Evolutionary conservation across 2,113 vertebrate genomes (phyloP), one percentile per base, ranked within the genome.

Genomic region (Buteo buteo): DNA sequence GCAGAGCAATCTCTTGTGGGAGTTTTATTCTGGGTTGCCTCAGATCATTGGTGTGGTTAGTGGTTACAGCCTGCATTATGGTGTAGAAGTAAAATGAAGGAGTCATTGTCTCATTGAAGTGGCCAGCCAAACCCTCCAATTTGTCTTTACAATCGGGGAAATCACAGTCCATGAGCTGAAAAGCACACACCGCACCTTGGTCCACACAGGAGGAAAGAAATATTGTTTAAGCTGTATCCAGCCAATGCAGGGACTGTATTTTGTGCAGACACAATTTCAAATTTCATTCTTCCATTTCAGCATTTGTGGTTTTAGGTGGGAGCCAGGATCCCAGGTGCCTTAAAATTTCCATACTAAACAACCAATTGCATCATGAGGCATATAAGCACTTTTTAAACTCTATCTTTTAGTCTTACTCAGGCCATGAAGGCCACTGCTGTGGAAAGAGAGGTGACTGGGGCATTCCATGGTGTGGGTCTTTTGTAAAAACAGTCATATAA

Each of bases 401-500:
- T 21, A 3, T n/a, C 17, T 82, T 92, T 74, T 59, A 65, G 16
- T 50, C 49, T 76, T 74, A 31, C 31, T 85, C 38, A 64, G 55
- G n/a, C 42, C 34, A 3, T 34, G 69, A 70, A 83, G 16, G 67
- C n/a, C 28, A 32, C 15, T 49, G 61, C 52, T 72, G 55, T 83
- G 50, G 28, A 76, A 90, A 86, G 40, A 72, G 65, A 72, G 11
- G 40, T 65, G 50, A 62, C 0, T 73, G 83, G 93, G 93, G 38
- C 70, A 85, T 91, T 94, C 84, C 73, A 6, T 42, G 11, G 17
- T 49, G 17, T 67, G 24, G 5, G 13, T 42, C 42, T 67, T 34
- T 81, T 57, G 32, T 52, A 54, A 71, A 85, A 82, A 28, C 28
- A 95, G 88, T 95, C 93, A 94, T 94, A 89, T 47, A 77, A 82